Evolutionary conservation across 2,113 vertebrate genomes (phyloP), one percentile per base, ranked within the genome.

Genomic region (Brienomyrus longianalis): DNA sequence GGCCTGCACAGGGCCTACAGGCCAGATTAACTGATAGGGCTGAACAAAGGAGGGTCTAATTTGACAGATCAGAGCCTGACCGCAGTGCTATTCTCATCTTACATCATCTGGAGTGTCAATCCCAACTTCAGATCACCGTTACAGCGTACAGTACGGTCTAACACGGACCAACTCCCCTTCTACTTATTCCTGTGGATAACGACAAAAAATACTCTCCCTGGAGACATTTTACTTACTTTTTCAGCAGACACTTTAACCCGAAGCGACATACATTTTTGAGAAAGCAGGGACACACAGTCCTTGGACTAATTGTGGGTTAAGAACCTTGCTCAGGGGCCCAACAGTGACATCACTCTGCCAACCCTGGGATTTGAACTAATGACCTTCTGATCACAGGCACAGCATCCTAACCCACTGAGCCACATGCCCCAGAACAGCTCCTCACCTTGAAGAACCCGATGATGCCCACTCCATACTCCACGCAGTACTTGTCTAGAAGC

Each of bases 401-500:
- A 10, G 27, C 10, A 13, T 31, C 3, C 62, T 70, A 70, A 70
- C 62, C 62, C 1, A 0, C 62, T 70, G 27, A 70, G 27, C 62
- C 45, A 39, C 27, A 23, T 31, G 31, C 31, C 86, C 19, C 31
- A n/a, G 47, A 77, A 10, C 13, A 1, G 2, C 3, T 39, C 0
- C 90, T 3, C 91, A 97, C 97, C 96, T 97, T 98, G 94, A 98
- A 97, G 94, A 98, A 98, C 90, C 97, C 97, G 0, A 98, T 95
- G 94, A 98, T 97, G 83, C 97, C 97, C 91, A 98, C 97, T 0
- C 97, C 97, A 0, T 97, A 98, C 90, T 97, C 97, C 92, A 98
- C 97, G 0, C 97, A 98, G 94, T 98, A 98, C 89, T 98, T 98
- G 94, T 98, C 97, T 89, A 98, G 95, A 89, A 98, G 95, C 92